A percentile compares a stretch with the other conserved stretches of the same genome.
These are phyloP conservation scores for Copidosoma aretas DNA, from an alignment of 2,888 invertebrate genomes.

Conservation along the genomic window DNA sequence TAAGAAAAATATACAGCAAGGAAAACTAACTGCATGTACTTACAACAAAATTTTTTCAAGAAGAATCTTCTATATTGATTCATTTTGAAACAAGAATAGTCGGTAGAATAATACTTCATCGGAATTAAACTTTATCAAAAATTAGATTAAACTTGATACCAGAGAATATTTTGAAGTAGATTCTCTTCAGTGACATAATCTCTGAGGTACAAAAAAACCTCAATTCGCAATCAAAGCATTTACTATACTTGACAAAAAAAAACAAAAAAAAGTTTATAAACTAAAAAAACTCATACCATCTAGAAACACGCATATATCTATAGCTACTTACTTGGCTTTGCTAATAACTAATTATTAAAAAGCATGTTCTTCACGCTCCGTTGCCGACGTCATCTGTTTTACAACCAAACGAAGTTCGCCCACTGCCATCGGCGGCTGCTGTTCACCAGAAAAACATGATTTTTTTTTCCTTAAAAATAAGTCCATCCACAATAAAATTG, in stretches of 20 bases:
- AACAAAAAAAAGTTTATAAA: not conserved
- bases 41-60: too few relatives aligned
- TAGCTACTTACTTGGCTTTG: conserved; percentile 49
- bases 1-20: too few relatives aligned
- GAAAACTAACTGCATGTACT: too few relatives aligned
- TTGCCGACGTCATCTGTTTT: conserved; percentile 3
- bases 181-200: not conserved
- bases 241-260: not conserved
- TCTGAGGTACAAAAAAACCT: too few relatives aligned
- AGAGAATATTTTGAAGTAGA: not conserved
- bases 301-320: not conserved
- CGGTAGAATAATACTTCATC: too few relatives aligned
- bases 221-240: too few relatives aligned
- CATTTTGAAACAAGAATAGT: too few relatives aligned
- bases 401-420: not conserved
- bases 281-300: not conserved
- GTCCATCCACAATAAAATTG: too few relatives aligned
- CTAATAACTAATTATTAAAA: conserved; percentile 40
- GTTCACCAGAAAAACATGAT: not conserved
- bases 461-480: too few relatives aligned
- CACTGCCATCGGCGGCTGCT: not conserved
- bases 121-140: too few relatives aligned
- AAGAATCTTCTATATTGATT: too few relatives aligned
- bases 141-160: too few relatives aligned
- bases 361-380: not conserved